Evolutionary conservation across 2,113 vertebrate species (phyloP), one percentile per base, ranked within the genome.

Genomic region (Uria lomvia): DNA sequence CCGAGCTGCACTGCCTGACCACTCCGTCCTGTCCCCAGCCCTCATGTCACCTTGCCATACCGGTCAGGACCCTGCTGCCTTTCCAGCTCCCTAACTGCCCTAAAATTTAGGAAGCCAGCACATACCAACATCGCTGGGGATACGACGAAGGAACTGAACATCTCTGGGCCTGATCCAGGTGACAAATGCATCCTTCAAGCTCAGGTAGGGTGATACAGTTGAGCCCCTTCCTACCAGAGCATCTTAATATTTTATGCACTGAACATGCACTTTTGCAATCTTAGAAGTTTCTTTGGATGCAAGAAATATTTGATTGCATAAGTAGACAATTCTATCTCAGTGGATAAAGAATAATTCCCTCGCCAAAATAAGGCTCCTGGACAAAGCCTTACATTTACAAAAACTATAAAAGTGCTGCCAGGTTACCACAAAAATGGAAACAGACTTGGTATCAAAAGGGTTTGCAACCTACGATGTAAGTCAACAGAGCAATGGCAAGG

Each of bases 1-100:
- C 52, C 12, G 62, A 24, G 8, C 19, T 67, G 47, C 47, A 50
- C 9, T n/a, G n/a, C 9, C 52, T 4, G 1, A 85, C 16, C 21
- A 53, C 32, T 40, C 60, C 15, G 45, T 34, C 34, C 32, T 4
- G 1, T 43, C 72, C 76, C n/a, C 43, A 93, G 40, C 30, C 11
- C 12, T 27, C 24, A 9, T 1, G 5, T 6, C 38, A 32, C 62
- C 18, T 90, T 7, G 0, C 22, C 50, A 65, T 1, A 2, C 36
- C 1, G 0, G 16, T 19, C 38, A 94, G n/a, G 45, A 81, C 17
- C 14, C 55, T 4, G 0, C 12, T 66, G 45, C 19, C 29, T 82
- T 75, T 75, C 60, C 52, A 81, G 34, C 59, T 56, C 27, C 50
- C 45, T 27, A 55, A 0, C 2, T 12, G 38, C 4, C 16, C 66